Base-by-base conservation (phyloP, 2,888 invertebrate genomes). In the Drosophila mayaguana region DNA sequence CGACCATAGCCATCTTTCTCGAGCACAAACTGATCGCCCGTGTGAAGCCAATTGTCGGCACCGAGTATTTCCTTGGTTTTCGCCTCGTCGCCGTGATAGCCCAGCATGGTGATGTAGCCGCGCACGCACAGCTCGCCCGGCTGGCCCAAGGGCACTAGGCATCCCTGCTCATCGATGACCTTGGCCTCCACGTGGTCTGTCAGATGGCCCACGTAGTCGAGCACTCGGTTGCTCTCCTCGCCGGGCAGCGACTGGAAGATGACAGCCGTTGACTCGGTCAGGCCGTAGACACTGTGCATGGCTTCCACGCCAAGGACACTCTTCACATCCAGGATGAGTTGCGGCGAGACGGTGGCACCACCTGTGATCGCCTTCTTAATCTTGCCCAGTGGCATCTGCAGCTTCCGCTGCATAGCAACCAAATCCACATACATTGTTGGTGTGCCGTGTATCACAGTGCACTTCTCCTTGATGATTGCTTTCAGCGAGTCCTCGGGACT, bases 361-460 rank as follows among this genome's bases (percentile, higher is more conserved):
- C 96, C 97, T 40, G 95, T 95, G 2, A 96, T 90, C 0, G 96
- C 96, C 48, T 94, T 91, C 75, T 93, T 93, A 2, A 94, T 83
- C 1, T 91, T 92, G 55, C 93, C 93, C 32, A 95, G 92, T 2
- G 94, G 92, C 18, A 93, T 84, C 14, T 93, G 91, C 11, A 93
- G 75, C 67, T 93, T 91, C 36, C 92, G 92, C 81, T 94, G 94
- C 7, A 92, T 92, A 34, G 94, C 93, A 46, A 97, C 92, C 76
- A 97, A 93, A 92, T 97, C 97, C 16, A 96, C 95, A 92, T 96
- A 96, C 97, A 97, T 97, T 3, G 97, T 97, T 8, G 97, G 97
- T 0, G 97, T 97, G 42, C 97, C 97, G 89, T 95, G 95, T 34
- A 96, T 91, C 1, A 95, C 92, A 0, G 95, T 95, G 87, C 97